These are phyloP conservation scores for Accipiter cooperii DNA, from an alignment of 2,113 vertebrate genomes.

Conservation along the genomic window DNA sequence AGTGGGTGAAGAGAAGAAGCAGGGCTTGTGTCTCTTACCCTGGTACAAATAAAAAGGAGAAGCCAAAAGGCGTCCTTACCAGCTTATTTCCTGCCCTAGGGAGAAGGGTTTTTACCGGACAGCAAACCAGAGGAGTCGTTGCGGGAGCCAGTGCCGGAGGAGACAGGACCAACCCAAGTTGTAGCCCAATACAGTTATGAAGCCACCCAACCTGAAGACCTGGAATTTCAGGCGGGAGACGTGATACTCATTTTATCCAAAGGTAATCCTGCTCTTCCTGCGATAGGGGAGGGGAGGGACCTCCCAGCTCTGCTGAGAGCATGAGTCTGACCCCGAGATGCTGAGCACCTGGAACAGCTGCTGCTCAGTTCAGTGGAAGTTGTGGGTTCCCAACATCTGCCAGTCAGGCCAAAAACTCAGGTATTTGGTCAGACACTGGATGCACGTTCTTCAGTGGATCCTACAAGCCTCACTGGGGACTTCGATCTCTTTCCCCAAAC, in stretches of 20 bases:
- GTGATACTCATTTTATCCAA: constrained; percentile 80
- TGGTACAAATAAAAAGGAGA: not conserved
- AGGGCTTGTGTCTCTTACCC: not conserved
- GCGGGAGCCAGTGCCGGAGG: not conserved
- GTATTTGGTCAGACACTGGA: not conserved
- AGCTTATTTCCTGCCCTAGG: constrained; percentile 42
- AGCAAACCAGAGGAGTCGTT: not conserved
- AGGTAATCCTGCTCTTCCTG: constrained; percentile 38
- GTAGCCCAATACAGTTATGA: constrained; percentile 83
- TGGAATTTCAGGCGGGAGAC: constrained; percentile 83
- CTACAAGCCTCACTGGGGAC: not conserved
- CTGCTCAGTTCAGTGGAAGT: not conserved
- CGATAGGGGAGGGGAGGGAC: not conserved
- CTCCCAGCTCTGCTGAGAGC: not conserved
- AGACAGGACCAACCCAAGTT: constrained; percentile 40
- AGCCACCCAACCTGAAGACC: constrained; percentile 84
- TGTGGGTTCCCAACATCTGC: not conserved
- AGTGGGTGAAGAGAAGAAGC: not conserved
- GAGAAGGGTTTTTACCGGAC: constrained; percentile 39
- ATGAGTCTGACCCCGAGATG: not conserved
- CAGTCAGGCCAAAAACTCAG: not conserved
- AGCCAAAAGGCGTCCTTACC: not conserved
- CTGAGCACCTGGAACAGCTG: not conserved
- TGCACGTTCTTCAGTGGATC: not conserved
- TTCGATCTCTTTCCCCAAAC: not conserved